Percentiles rank a stretch among this genome's conserved stretches.
phyloP scores from a whole-genome alignment of 2,113 vertebrate genomes.

The Rhea pennata region DNA sequence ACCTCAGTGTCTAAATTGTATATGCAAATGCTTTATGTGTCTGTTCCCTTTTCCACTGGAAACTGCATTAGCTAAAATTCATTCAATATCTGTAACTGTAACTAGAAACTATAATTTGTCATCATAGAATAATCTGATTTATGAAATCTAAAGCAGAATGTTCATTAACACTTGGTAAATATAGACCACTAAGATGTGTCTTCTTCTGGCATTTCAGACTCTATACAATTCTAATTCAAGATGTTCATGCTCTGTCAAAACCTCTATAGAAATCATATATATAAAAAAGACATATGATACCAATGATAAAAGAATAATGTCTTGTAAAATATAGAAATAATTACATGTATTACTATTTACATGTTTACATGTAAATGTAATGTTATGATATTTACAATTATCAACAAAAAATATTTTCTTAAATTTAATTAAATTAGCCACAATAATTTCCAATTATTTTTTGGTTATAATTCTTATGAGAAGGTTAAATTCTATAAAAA shows the following conservation, averaged over 20 bases:
- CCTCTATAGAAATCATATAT: background rate
- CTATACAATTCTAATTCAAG: background rate
- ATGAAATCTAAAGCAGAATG: background rate
- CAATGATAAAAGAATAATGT: background rate
- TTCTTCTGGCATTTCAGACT: background rate
- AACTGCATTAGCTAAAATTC: background rate
- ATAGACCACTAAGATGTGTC: background rate
- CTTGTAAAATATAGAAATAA: background rate
- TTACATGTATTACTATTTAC: background rate
- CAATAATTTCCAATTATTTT: background rate
- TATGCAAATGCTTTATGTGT: background rate
- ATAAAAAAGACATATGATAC: background rate
- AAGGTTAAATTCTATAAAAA: background rate
- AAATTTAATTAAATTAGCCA: background rate
- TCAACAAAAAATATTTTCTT: background rate
- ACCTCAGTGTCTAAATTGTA: background rate
- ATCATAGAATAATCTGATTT: background rate
- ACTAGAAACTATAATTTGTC: background rate
- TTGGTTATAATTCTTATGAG: background rate
- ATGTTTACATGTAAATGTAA: too few relatives aligned
- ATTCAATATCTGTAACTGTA: background rate
- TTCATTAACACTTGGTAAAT: constrained; percentile 8
- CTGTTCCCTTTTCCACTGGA: background rate
- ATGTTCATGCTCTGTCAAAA: background rate
- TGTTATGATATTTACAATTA: background rate